These are phyloP conservation scores for Lucifuga dentata DNA, from an alignment of 2,113 vertebrate species.

Conservation along the genomic window DNA sequence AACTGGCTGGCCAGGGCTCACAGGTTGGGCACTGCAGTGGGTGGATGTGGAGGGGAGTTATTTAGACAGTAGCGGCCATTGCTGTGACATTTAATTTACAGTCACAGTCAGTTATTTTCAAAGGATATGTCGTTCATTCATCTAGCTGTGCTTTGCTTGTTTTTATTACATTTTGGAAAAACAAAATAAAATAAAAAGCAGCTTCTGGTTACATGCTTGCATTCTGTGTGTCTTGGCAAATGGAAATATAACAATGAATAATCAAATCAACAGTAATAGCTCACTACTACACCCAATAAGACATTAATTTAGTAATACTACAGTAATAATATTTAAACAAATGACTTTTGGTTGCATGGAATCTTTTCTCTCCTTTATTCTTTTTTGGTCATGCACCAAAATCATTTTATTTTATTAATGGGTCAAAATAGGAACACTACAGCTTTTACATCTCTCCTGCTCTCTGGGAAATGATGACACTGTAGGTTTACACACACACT, in stretches of 20 bases:
- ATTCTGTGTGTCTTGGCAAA: constrained; percentile 32
- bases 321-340: neutral
- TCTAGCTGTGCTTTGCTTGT: neutral
- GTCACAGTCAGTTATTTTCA: neutral
- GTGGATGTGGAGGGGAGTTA: constrained; percentile 17
- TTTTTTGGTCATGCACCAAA: neutral
- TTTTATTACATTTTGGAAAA: neutral
- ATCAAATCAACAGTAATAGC: constrained; percentile 17
- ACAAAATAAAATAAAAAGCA: neutral
- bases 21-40: constrained; percentile 38
- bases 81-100: neutral
- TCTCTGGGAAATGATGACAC: constrained; percentile 13
- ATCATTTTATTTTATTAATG: neutral
- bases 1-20: constrained; percentile 32
- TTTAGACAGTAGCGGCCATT: constrained; percentile 3
- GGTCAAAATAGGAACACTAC: too few species aligned
- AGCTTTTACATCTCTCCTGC: too few species aligned
- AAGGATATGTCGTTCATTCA: constrained; percentile 4
- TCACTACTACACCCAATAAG: neutral
- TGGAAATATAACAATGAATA: constrained; percentile 23
- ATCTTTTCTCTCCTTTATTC: neutral
- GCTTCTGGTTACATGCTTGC: neutral
- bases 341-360: neutral
- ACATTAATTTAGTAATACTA: neutral
- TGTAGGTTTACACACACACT: too few species aligned